Evolutionary conservation across 2,797 vertebrate genomes (phyloP).

Genomic region (Streptopelia turtur): DNA sequence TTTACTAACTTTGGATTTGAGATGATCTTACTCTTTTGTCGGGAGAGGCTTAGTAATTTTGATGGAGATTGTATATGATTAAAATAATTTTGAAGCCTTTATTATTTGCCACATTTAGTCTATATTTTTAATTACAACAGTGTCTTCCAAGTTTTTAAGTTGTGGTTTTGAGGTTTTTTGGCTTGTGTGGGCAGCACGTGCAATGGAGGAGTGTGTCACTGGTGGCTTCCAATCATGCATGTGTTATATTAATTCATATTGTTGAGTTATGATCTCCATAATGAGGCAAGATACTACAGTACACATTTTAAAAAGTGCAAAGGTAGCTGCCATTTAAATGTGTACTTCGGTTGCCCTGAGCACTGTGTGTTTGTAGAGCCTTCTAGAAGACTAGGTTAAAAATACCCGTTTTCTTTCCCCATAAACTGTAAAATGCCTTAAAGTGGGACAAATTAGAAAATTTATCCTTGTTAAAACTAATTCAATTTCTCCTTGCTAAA

Average conservation of each 20-base stretch:
- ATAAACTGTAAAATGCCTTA: not conserved
- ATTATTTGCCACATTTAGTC: not conserved
- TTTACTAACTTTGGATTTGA: not conserved
- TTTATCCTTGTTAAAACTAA: not conserved
- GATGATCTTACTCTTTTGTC: not conserved
- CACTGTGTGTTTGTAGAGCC: not conserved
- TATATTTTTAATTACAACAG: not conserved
- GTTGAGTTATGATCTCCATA: not conserved
- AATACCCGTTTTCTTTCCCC: not conserved
- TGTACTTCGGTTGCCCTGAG: not conserved
- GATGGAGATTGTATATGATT: not conserved
- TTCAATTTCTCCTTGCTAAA: not conserved
- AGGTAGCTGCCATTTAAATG: not conserved
- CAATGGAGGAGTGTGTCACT: not conserved
- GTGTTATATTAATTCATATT: not conserved
- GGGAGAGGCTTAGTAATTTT: not conserved
- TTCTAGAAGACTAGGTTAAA: not conserved
- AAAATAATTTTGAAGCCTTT: not conserved
- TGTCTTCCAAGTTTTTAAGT: not conserved
- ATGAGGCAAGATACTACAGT: not conserved
- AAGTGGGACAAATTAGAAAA: not conserved
- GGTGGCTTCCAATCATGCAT: not conserved
- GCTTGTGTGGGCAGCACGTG: not conserved
- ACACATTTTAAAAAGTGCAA: not conserved
- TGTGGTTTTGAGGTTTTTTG: too few species aligned